Conservation (phyloP, 1,140 invertebrate species). For the Caligus rogercresseyi region DNA sequence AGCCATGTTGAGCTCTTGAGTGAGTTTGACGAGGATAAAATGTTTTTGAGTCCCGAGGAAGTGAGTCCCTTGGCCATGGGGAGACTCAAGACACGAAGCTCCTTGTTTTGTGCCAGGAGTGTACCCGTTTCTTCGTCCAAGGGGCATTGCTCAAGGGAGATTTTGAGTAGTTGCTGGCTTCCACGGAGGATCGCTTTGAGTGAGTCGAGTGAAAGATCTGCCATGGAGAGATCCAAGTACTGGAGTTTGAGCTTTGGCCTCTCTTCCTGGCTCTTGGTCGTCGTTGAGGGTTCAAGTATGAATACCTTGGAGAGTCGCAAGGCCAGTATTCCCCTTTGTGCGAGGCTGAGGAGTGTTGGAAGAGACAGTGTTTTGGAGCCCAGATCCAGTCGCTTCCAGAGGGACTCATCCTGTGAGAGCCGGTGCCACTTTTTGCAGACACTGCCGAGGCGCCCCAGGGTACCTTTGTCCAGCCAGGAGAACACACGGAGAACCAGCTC, state of each 20-base stretch:
- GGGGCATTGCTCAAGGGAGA: conserved; percentile 58
- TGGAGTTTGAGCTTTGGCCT: conserved; percentile 40
- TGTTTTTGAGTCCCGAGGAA: conserved; percentile 36
- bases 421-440: conserved; percentile 51
- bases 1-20: conserved; percentile 51
- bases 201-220: conserved; percentile 35
- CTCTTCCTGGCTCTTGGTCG: conserved; percentile 17
- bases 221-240: conserved; percentile 66
- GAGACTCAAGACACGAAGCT: conserved; percentile 52
- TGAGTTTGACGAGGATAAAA: conserved; percentile 40
- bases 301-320: conserved; percentile 49
- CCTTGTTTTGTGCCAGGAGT: conserved; percentile 43
- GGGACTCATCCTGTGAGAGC: conserved; percentile 53
- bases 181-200: conserved; percentile 42
- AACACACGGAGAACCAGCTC: conserved; percentile 66
- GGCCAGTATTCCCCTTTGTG: conserved; percentile 50
- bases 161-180: conserved; percentile 51
- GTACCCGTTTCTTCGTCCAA: conserved; percentile 42
- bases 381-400: conserved; percentile 66
- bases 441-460: conserved; percentile 45
- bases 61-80: conserved; percentile 48
- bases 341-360: conserved; percentile 44
- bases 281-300: conserved; percentile 20
- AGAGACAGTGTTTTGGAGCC: conserved; percentile 42
- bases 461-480: conserved; percentile 55